Base-by-base conservation (phyloP, 1,140 invertebrate genomes). In the Meteorus sp. region DNA sequence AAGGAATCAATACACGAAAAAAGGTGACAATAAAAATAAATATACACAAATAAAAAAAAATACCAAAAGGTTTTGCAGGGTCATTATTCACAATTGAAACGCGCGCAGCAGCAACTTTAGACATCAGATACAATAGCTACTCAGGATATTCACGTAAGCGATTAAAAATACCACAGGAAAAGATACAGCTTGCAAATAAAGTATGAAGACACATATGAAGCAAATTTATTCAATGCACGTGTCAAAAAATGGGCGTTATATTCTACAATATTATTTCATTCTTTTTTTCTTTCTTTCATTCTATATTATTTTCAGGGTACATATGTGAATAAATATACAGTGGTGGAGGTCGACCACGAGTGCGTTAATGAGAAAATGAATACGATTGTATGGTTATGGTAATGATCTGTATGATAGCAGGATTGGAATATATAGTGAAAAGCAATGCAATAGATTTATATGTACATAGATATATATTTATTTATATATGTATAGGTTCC, bases 171-270 rank as follows among this genome's bases (percentile, higher is more conserved):
- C n/a, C n/a, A n/a, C n/a, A n/a, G n/a, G n/a, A n/a, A n/a, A n/a
- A n/a, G n/a, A n/a, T n/a, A n/a, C n/a, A n/a, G n/a, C n/a, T n/a
- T n/a, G n/a, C n/a, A n/a, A n/a, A n/a, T n/a, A n/a, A n/a, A n/a
- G n/a, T n/a, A n/a, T 29, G 27, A 9, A 29, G 27, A 25, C 7
- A 5, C 19, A 23, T n/a, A n/a, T n/a, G n/a, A 47, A 6, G 8
- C 8, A 23, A 47, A 20, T 47, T 47, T 25, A 47, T 47, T 19
- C 44, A 22, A 23, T 9, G 25, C 44, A 47, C 44, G 23, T 22
- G 44, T 27, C 23, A n/a, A 47, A n/a, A n/a, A 3, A 47, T 47
- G 44, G 44, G 44, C 44, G 44, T 47, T n/a, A n/a, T n/a, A n/a
- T n/a, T n/a, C n/a, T n/a, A n/a, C n/a, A n/a, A n/a, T n/a, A n/a